These are phyloP conservation scores for Callitettix versicolor DNA, from an alignment of 1,140 invertebrate genomes.

Conservation along the genomic window DNA sequence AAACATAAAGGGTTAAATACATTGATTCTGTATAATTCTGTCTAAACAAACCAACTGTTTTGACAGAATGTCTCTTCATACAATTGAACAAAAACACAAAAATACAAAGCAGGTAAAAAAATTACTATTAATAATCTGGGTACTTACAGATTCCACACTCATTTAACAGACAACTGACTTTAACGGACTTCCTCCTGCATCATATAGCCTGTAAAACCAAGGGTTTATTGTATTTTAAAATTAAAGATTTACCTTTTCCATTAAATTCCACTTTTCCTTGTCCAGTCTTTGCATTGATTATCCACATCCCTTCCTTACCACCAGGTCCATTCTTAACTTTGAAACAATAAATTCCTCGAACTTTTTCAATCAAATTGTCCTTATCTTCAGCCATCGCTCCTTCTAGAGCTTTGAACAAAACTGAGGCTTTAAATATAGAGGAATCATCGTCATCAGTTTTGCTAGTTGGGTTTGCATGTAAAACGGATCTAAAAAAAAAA, in stretches of 20 bases:
- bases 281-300: slow-evolving; percentile 81
- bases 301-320: slow-evolving; percentile 72
- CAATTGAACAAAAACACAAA: too few species aligned
- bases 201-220: too few species aligned
- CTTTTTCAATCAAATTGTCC: slow-evolving; percentile 70
- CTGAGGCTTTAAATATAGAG: slow-evolving; percentile 60
- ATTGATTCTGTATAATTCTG: too few species aligned
- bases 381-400: slow-evolving; percentile 70
- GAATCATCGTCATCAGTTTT: slow-evolving; percentile 30
- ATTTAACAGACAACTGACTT: too few species aligned
- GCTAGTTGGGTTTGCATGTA: background rate
- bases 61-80: too few species aligned
- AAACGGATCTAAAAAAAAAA: background rate
- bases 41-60: too few species aligned
- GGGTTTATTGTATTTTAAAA: too few species aligned
- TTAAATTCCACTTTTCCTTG: slow-evolving; percentile 74
- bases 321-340: slow-evolving; percentile 70
- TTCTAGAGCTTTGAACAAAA: slow-evolving; percentile 69
- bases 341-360: slow-evolving; percentile 80
- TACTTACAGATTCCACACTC: too few species aligned
- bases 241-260: slow-evolving; percentile 57
- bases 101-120: too few species aligned
- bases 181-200: too few species aligned
- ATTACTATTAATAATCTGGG: too few species aligned
- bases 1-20: too few species aligned